Evolutionary conservation across 2,797 vertebrate genomes (phyloP).

Genomic region (Emydoidea blandingii): DNA sequence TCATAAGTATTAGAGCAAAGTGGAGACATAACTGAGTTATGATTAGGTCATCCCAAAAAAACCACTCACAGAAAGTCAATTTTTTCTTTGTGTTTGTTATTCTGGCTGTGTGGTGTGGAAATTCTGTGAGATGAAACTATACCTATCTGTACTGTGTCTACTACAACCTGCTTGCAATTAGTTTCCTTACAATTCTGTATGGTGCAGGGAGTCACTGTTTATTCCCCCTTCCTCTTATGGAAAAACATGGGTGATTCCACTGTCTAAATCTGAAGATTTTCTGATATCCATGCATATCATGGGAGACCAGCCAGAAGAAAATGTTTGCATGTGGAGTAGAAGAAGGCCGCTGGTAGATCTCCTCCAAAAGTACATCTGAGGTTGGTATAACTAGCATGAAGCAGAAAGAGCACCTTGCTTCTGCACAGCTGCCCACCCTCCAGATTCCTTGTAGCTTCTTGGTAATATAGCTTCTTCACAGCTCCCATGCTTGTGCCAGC

Average conservation of each 20-base stretch:
- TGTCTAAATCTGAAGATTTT: background rate
- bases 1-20: rapidly evolving
- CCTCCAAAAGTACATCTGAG: background rate
- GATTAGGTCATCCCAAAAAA: background rate
- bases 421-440: background rate
- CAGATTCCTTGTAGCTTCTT: background rate
- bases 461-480: background rate
- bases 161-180: rapidly evolving
- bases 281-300: background rate
- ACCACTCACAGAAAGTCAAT: rapidly evolving
- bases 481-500: background rate
- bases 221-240: background rate
- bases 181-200: background rate
- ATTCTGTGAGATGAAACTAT: background rate
- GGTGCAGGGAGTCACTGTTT: background rate
- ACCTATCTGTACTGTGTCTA: background rate
- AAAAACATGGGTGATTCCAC: background rate
- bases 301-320: background rate
- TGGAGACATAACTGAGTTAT: background rate
- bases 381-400: background rate
- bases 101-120: background rate
- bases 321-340: background rate
- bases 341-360: background rate
- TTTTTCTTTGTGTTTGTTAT: background rate
- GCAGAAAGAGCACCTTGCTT: background rate